Conservation (phyloP, 1,140 invertebrate genomes). For the Matsumurasca onukii region DNA sequence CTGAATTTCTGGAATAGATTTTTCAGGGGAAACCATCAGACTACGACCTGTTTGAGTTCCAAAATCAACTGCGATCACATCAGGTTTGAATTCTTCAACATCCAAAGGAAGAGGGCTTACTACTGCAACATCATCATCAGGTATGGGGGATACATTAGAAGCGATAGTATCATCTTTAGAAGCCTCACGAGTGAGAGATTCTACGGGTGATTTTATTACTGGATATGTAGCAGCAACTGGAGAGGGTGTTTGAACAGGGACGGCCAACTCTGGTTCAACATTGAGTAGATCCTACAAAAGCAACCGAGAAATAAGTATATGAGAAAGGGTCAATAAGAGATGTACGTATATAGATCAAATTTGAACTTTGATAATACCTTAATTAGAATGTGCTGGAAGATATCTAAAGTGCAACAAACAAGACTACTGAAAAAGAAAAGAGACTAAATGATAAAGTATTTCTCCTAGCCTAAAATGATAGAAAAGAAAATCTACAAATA, state of each 20-base stretch:
- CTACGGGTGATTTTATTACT: constrained; percentile 17
- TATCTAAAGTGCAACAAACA: too few species aligned
- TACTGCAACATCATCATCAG: constrained; percentile 53
- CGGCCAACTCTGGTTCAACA: constrained; percentile 27
- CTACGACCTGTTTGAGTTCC: constrained; percentile 38
- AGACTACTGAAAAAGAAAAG: too few species aligned
- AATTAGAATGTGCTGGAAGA: too few species aligned
- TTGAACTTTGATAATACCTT: too few species aligned
- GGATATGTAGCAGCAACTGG: constrained; percentile 26
- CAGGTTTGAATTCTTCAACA: constrained; percentile 25
- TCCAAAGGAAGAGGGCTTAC: constrained; percentile 24
- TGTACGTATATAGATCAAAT: neutral
- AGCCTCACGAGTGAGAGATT: constrained; percentile 19
- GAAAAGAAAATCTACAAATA: too few species aligned
- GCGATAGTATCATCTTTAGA: constrained; percentile 51
- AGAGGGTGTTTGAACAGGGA: constrained; percentile 23
- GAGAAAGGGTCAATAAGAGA: neutral
- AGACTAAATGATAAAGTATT: neutral
- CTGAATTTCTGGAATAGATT: constrained; percentile 29
- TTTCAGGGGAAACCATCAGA: constrained; percentile 25
- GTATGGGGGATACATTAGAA: constrained; percentile 56
- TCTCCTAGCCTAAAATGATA: neutral
- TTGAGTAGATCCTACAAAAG: constrained; percentile 30
- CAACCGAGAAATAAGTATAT: constrained; percentile 6
- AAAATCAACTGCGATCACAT: constrained; percentile 23